Evolutionary conservation across 2,797 vertebrate species (phyloP), one percentile per base, ranked within the genome.

Genomic region (Acanthurus tractus): DNA sequence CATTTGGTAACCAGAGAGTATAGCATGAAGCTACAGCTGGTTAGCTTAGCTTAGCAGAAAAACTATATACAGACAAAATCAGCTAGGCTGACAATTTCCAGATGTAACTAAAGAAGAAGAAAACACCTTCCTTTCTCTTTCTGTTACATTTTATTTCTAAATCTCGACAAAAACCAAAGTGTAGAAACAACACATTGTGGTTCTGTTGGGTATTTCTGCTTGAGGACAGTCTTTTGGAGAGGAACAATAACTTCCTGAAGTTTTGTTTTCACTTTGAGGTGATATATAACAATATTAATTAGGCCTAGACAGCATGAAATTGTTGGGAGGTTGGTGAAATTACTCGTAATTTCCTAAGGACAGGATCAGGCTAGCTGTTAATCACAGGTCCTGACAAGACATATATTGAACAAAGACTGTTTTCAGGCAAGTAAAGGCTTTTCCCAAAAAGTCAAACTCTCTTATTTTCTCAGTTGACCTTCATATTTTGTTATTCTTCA

Each of bases 41-140:
- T 36, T 17, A 68, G 50, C 38, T 23, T 53, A 40, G 18, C 17
- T 62, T 23, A 44, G 62, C 46, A 65, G 45, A 13, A 57, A 20
- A 18, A 59, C 17, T 57, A 14, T 18, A 25, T 25, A 38, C 9
- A 70, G 23, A 25, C 20, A 17, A 14, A 38, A 55, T 69, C 40
- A 65, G 1, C 12, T 23, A 9, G 10, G 3, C 38, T 12, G 10
- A 40, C 38, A 9, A 9, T 40, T 10, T 34, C 29, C 5, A 34
- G 29, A 34, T 34, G 29, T 34, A 34, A 34, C 29, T 34, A 34
- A 34, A 34, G 6, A 34, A 34, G 29, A 34, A 34, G 29, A 34
- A 34, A 34, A 34, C 29, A 34, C 6, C 0, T 34, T 34, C 29
- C 6, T 34, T 34, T 34, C 38, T 40, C 38, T 18, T 25, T 34